Evolutionary conservation across 2,797 vertebrate species (phyloP), one percentile per base, ranked within the genome.

Genomic region (Podarcis siculus): DNA sequence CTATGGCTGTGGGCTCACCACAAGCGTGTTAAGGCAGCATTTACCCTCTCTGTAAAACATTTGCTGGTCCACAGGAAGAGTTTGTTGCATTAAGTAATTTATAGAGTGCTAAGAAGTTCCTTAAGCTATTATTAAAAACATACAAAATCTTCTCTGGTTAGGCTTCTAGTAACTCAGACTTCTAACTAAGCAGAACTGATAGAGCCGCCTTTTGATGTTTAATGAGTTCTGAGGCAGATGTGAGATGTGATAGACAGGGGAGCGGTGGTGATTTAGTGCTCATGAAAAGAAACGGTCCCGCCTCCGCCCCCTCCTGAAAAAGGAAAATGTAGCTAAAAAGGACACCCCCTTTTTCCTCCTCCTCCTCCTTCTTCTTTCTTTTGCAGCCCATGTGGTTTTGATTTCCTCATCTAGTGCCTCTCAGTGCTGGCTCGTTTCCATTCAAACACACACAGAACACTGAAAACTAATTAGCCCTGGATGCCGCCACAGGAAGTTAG

Each of bases 401-500:
- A 98, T 98, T 98, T 98, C 96, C 97, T 93, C 94, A 89, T 92
- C 94, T 93, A 42, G 76, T 96, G 95, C 94, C 96, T 97, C 95
- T 96, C 95, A 91, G 95, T 95, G 87, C 95, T 96, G 96, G 96
- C 96, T 96, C 92, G 80, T 96, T 97, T 98, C 97, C 97, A 97
- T 96, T 94, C 95, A 95, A 96, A 95, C 96, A 94, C 95, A 96
- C 97, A 96, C 95, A 96, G 92, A 97, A 96, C 96, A 95, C 96
- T 95, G 96, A 97, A 97, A 97, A 96, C 96, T 98, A 97, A 98
- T 98, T 98, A 97, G 97, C 95, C 95, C 95, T 97, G 96, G 96
- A 96, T 97, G 91, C 93, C 97, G 97, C 96, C 95, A 96, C 96
- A 98, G 98, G 97, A 98, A 98, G 98, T 97, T 94, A 93, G 95